Evolutionary conservation across 1,140 invertebrate genomes (phyloP), one percentile per base, ranked within the genome.

Genomic region (Octopus bimaculoides): DNA sequence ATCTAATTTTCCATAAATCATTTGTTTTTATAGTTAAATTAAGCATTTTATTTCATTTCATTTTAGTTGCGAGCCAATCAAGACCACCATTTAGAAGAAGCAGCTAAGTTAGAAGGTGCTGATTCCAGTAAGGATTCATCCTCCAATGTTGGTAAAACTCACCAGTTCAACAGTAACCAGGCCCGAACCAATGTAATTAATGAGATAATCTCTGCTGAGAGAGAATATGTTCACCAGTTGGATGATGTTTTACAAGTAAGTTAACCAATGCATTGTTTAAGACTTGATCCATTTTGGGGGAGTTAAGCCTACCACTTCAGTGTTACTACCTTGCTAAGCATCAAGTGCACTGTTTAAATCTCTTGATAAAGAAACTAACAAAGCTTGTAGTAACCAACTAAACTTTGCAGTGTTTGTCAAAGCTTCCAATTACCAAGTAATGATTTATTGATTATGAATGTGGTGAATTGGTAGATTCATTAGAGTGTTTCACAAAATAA

Each of bases 181-280:
- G 93, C 95, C 41, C 89, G 95, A 20, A 92, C 93, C 14, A 95
- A 94, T 89, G 94, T 96, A 9, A 93, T 96, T 69, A 92, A 94
- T 78, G 95, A 96, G 89, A 92, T 96, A 69, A 91, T 96, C 78
- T 92, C 92, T 78, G 95, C 95, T 0, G 95, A 96, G 88, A 88
- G 93, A 66, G 95, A 96, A 86, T 96, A 95, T 89, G 95, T 96
- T 0, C 94, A 94, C 89, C 92, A 95, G 82, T 89, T 96, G 12
- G 92, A 93, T 83, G 94, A 96, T 91, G 93, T 96, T 61, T 92
- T 94, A 10, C 91, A 93, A 87, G 92, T 92, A 79, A 80, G 81
- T 41, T 41, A 41, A 41, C 26, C 26, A 41, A 41, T 41, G 26
- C 26, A 41, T 41, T 41, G 26, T 41, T 41, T 41, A 41, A 41